A percentile compares a stretch with the other conserved stretches of the same genome.
Evolutionary conservation across 2,888 invertebrate species (phyloP).

Genomic region (Ophion ellenae): DNA sequence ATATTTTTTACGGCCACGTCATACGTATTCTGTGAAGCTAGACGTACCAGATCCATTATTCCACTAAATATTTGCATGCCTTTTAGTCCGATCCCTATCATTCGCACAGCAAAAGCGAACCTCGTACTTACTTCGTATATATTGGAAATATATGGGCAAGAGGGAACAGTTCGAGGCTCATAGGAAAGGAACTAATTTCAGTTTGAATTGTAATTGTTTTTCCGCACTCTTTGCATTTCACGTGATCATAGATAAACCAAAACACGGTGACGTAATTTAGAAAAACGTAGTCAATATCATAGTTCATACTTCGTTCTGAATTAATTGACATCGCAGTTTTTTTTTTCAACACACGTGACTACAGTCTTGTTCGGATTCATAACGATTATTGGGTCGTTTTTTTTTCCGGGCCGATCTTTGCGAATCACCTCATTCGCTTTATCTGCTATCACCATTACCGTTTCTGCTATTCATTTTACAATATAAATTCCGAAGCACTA

Average conservation of each 20-base stretch:
- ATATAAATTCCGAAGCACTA: too few relatives aligned
- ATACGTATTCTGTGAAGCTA: slow-evolving; percentile 29
- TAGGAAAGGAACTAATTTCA: neutral
- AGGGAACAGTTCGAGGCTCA: neutral
- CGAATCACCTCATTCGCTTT: too few relatives aligned
- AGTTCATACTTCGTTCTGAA: neutral
- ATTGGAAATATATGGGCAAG: slow-evolving; percentile 1
- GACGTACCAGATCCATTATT: slow-evolving; percentile 40
- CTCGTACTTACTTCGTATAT: slow-evolving; percentile 1
- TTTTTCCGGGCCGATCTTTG: too few relatives aligned
- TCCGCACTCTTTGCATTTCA: slow-evolving; percentile 10
- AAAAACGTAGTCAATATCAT: neutral
- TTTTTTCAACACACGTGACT: neutral
- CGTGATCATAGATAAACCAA: neutral
- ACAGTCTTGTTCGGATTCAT: too few relatives aligned
- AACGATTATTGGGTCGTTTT: too few relatives aligned
- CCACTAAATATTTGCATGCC: slow-evolving; percentile 32
- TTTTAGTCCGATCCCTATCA: slow-evolving; percentile 35
- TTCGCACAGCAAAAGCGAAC: slow-evolving; percentile 6
- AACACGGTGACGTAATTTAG: neutral
- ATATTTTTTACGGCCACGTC: slow-evolving; percentile 24
- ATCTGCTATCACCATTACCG: too few relatives aligned
- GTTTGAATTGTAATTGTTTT: neutral
- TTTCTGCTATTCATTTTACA: too few relatives aligned
- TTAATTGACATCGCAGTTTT: neutral